Base-by-base conservation (phyloP, 2,888 invertebrate genomes). In the Callimorpha dominula region DNA sequence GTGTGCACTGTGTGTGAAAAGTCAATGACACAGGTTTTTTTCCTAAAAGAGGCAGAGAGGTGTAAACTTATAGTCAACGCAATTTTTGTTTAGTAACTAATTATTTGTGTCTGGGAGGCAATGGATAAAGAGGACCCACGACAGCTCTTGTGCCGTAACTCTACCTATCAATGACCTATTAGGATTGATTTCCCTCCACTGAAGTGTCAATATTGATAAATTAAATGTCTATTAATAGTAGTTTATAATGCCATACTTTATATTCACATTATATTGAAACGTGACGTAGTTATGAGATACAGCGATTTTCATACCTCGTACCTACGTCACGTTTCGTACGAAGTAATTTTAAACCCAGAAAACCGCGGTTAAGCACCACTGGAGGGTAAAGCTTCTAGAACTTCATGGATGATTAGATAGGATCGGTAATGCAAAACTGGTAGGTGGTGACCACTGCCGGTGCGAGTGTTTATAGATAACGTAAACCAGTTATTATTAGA, bases 271-370 rank as follows among this genome's bases (percentile, higher is more conserved):
- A 31, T 14, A 20, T 31, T 31, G 60, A 60, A 60, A 60, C 31
- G 60, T 60, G 31, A 31, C 14, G 6, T 46, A 9, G 60, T 12
- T 60, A 60, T 3, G 60, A 60, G 31, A 6, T 20, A 12, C 31
- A 60, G 7, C 31, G 31, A 60, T 60, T 60, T 60, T 31, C 20
- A 31, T 60, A 60, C 31, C 60, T 60, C 5, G 6, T 14, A 60
- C 14, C 60, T 60, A 60, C 31, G 31, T 60, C 60, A 60, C 60
- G 60, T 60, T 31, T 60, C 31, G 60, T 60, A 60, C 60, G 60
- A 60, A 31, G 60, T 60, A 60, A 31, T 31, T 60, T 20, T 60
- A 60, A 31, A 12, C 31, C 60, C 60, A 60, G 20, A 57, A 57
- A 57, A 20, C 57, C 57, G 57, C 20, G 57, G 57, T 57, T 57